phyloP scores from a whole-genome alignment of 37 sponge, comb jelly and placozoan species.

The Eunapius fragilis region DNA sequence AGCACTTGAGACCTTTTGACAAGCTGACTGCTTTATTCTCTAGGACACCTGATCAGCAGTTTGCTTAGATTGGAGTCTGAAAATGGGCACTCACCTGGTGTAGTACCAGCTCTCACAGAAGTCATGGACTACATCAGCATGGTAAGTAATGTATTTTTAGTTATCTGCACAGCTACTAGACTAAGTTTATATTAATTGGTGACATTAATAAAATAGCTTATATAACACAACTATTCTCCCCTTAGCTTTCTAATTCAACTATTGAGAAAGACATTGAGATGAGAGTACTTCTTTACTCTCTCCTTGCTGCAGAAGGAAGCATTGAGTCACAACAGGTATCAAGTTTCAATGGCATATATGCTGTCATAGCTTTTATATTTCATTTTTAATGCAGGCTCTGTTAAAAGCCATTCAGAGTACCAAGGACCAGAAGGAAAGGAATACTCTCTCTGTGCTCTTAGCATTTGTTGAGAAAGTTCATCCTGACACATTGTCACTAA shows the following conservation, averaged over 20 bases:
- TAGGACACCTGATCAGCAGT: not conserved
- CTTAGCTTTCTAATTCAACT: too few relatives aligned
- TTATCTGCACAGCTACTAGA: too few relatives aligned
- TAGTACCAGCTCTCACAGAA: constrained; percentile 13
- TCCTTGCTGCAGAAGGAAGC: constrained; percentile 41
- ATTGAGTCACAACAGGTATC: constrained; percentile 33
- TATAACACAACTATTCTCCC: too few relatives aligned
- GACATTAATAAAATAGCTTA: too few relatives aligned
- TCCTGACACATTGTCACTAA: not conserved
- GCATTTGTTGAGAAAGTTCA: constrained; percentile 5
- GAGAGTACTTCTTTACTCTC: constrained; percentile 37
- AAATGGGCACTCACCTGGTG: constrained; percentile 30
- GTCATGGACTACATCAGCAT: constrained; percentile 23
- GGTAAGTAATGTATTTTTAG: not conserved
- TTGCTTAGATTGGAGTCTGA: constrained; percentile 41
- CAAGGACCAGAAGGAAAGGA: constrained; percentile 14
- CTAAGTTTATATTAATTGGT: too few relatives aligned
- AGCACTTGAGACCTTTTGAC: too few relatives aligned
- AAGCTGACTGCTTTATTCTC: too few relatives aligned
- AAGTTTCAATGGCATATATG: too few relatives aligned
- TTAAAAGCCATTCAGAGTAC: not conserved
- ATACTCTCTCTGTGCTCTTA: not conserved
- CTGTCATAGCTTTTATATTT: too few relatives aligned
- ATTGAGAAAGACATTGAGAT: constrained; percentile 8
- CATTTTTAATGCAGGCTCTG: constrained; percentile 5